phyloP scores from a whole-genome alignment of 1,140 invertebrate genomes.

The Uloborus diversus region DNA sequence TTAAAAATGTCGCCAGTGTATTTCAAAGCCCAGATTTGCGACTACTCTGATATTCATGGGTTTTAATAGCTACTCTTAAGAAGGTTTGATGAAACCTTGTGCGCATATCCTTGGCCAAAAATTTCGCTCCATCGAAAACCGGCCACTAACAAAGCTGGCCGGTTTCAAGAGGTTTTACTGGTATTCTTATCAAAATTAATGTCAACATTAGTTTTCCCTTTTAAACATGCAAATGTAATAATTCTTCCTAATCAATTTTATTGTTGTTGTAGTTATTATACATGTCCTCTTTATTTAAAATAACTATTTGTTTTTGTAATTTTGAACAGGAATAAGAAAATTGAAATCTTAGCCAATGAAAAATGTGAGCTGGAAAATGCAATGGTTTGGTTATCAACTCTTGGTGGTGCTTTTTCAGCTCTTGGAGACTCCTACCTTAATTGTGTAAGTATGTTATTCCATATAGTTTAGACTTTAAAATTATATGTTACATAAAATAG shows the following conservation, averaged over 20 bases:
- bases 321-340: constrained; percentile 61
- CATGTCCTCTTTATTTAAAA: neutral
- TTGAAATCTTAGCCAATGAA: constrained; percentile 61
- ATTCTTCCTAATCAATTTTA: neutral
- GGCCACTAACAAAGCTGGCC: neutral
- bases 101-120: too few species aligned
- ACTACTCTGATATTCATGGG: too few species aligned
- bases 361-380: constrained; percentile 80
- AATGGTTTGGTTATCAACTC: constrained; percentile 94
- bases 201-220: neutral
- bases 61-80: too few species aligned
- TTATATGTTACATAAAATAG: neutral
- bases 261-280: neutral
- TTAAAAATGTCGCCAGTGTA: too few species aligned
- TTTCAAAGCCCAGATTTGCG: too few species aligned
- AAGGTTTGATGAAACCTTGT: too few species aligned
- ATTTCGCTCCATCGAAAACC: neutral
- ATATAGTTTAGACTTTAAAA: neutral
- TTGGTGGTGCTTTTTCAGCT: constrained; percentile 93
- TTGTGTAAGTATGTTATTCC: constrained; percentile 73
- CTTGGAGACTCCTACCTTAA: constrained; percentile 83
- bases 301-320: neutral
- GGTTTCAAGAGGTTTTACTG: neutral
- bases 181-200: neutral
- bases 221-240: neutral